Base-by-base conservation (phyloP, 2,797 vertebrate genomes). In the Etheostoma nigrum region DNA sequence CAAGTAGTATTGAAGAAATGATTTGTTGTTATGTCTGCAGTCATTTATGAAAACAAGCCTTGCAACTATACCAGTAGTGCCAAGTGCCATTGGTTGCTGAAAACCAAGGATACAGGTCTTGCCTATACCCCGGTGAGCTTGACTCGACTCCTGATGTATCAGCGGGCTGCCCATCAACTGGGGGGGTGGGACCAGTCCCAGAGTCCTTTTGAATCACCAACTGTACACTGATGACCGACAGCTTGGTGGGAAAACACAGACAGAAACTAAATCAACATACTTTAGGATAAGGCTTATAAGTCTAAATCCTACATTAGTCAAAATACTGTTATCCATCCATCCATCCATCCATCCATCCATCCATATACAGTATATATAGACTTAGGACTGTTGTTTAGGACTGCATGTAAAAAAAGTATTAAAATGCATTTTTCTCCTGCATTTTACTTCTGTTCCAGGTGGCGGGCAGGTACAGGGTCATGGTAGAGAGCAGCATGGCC, bases 401-500 rank as follows among this genome's bases (percentile, higher is more conserved):
- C 30, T 42, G 7, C 18, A 59, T 21, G 16, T 53, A 11, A 4
- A 45, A 45, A 64, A 52, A 61, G 16, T 25, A 36, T 18, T 7
- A 16, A 61, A 52, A 59, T 23, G 36, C 27, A 27, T 27, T 45
- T 2, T 14, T 25, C 12, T 73, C 11, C 27, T 48, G 18, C 0
- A 0, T 45, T 59, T 55, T 55, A 45, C 13, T 40, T 73, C 2
- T 63, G 1, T 21, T 74, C 42, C 79, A 97, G 96, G 96, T 96
- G 91, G 93, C 95, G 47, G 97, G 96, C 76, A 95, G 93, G 87
- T 98, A 96, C 85, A 96, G 96, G 89, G 96, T 96, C 69, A 92
- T 96, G 91, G 94, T 95, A 54, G 96, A 97, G 79, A 96, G 96
- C 89, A 95, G 94, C 83, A 95, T 94, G 86, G 93, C 93, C 59